Conservation (phyloP, 1,140 invertebrate genomes). For the Arctopsyche grandis region DNA sequence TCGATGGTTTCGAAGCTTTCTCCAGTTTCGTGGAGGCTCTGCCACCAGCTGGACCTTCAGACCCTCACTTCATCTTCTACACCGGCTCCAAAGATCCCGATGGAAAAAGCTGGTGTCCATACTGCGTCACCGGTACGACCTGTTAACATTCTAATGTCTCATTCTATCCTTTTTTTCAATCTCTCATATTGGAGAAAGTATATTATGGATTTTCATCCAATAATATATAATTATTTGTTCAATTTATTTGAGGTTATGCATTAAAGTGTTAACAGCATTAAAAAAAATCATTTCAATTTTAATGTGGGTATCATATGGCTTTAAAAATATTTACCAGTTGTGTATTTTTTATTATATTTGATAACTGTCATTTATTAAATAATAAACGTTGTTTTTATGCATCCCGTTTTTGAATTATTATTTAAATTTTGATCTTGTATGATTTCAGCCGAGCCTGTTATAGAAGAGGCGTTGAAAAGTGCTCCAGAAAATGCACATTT, state of each 20-base stretch:
- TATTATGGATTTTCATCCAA: neutral
- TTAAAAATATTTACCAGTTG: too few species aligned
- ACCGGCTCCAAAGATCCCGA: slow-evolving; percentile 73
- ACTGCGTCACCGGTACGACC: slow-evolving; percentile 73
- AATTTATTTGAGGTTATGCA: neutral
- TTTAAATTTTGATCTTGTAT: slow-evolving; percentile 11
- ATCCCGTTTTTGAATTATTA: slow-evolving; percentile 52
- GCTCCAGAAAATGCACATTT: slow-evolving; percentile 70
- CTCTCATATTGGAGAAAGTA: neutral
- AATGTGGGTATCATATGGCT: too few species aligned
- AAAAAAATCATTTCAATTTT: too few species aligned
- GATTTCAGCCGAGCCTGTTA: slow-evolving; percentile 67
- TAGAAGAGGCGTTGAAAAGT: slow-evolving; percentile 70
- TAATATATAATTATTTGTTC: neutral
- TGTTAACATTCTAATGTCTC: neutral
- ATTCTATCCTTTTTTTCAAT: neutral
- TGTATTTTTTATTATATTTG: too few species aligned
- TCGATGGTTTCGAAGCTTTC: slow-evolving; percentile 47
- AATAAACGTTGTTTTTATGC: slow-evolving; percentile 57
- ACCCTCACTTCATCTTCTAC: slow-evolving; percentile 70
- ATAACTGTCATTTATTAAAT: neutral
- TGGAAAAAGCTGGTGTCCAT: slow-evolving; percentile 79
- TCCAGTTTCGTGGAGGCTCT: slow-evolving; percentile 41
- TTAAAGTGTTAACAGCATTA: too few species aligned
- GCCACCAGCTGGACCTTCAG: neutral